Percentiles rank a stretch among this genome's conserved stretches.
phyloP scores from a whole-genome alignment of 92 coral and sea anemone species.

The Phenganax stokvisi region DNA sequence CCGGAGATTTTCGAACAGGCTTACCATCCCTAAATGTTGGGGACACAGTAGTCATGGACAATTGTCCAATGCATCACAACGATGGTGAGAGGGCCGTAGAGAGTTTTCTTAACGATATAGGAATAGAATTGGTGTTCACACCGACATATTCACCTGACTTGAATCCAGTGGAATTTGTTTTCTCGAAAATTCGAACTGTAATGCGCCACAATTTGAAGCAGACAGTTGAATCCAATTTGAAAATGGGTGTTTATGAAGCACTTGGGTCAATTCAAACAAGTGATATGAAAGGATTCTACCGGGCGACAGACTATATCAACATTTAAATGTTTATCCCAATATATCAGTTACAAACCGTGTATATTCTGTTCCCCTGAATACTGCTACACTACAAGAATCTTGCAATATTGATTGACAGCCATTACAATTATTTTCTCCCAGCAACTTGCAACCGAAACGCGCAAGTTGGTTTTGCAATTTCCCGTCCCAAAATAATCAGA shows the following conservation, averaged over 20 bases:
- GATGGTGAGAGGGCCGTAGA: constrained; percentile 45
- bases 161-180: constrained; percentile 50
- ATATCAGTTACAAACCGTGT: neutral
- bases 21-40: constrained; percentile 44
- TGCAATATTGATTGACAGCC: no score
- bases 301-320: constrained; percentile 2
- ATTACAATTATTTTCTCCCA: no score
- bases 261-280: constrained; percentile 26
- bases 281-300: constrained; percentile 37
- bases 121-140: constrained; percentile 42
- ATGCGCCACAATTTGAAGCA: constrained; percentile 39
- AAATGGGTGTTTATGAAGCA: constrained; percentile 38
- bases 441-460: no score
- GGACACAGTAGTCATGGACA: constrained; percentile 51
- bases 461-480: neutral
- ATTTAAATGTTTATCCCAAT: neutral
- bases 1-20: constrained; percentile 42
- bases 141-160: constrained; percentile 56
- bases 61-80: constrained; percentile 49
- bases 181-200: constrained; percentile 50
- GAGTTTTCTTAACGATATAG: constrained; percentile 47
- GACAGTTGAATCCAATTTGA: constrained; percentile 36
- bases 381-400: no score
- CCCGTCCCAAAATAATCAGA: neutral
- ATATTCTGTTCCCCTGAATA: no score